These are phyloP conservation scores for Pyralis farinalis DNA, from an alignment of 2,888 invertebrate genomes.

Conservation along the genomic window DNA sequence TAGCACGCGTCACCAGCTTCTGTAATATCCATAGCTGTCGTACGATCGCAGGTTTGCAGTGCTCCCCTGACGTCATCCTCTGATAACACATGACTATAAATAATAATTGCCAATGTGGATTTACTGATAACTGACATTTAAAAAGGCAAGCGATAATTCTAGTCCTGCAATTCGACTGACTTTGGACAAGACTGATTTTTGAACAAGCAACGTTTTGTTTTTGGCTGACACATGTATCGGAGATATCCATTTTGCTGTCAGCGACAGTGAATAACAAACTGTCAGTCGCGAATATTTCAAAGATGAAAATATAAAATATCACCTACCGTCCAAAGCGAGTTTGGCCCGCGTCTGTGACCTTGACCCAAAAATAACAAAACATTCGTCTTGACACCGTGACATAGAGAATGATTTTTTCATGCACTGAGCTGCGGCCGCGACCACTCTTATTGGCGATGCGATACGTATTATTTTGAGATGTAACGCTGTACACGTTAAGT, in stretches of 20 bases:
- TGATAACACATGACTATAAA: too few relatives aligned
- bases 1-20: too few relatives aligned
- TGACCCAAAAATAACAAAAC: slow-evolving; percentile 70
- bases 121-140: too few relatives aligned
- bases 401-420: slow-evolving; percentile 32
- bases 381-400: slow-evolving; percentile 60
- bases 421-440: slow-evolving; percentile 5
- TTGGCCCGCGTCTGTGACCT: slow-evolving; percentile 46
- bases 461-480: slow-evolving; percentile 7
- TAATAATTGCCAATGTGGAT: too few relatives aligned
- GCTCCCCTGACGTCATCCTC: too few relatives aligned
- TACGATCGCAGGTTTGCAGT: too few relatives aligned
- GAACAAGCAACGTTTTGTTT: too few relatives aligned
- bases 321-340: slow-evolving; percentile 25
- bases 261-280: slow-evolving; percentile 7
- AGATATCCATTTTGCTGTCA: slow-evolving; percentile 10
- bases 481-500: not conserved
- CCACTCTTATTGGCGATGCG: slow-evolving; percentile 9
- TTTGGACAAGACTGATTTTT: too few relatives aligned
- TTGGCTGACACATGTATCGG: not conserved
- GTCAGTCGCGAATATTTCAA: slow-evolving; percentile 11
- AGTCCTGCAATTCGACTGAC: too few relatives aligned
- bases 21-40: too few relatives aligned
- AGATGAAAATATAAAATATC: slow-evolving; percentile 6
- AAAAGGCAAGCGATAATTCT: too few relatives aligned